Conservation (phyloP, 2,797 vertebrate genomes). For the Numenius phaeopus region DNA sequence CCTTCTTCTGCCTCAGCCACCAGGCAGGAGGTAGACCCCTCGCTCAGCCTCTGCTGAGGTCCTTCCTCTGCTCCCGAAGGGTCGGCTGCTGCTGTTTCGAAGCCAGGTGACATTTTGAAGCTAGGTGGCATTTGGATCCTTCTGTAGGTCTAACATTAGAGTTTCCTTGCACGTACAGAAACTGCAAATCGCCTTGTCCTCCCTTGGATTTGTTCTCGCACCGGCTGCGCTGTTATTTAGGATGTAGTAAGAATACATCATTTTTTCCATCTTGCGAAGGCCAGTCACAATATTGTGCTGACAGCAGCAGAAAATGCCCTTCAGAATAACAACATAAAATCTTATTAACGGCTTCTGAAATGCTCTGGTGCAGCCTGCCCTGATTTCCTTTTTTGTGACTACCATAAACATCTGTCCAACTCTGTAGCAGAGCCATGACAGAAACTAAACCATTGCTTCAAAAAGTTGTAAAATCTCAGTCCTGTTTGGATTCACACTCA, state of each 20-base stretch:
- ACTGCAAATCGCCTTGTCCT: not conserved
- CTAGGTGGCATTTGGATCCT: not conserved
- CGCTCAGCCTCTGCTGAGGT: not conserved
- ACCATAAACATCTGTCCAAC: not conserved
- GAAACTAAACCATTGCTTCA: not conserved
- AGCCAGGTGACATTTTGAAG: constrained; percentile 11
- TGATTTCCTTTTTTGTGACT: constrained; percentile 1
- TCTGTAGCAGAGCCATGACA: not conserved
- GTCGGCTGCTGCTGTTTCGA: not conserved
- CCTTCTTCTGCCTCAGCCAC: not conserved
- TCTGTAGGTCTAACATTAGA: not conserved
- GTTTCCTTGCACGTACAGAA: not conserved
- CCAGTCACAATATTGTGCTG: constrained; percentile 40
- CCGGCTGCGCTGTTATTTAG: not conserved
- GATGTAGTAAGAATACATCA: not conserved
- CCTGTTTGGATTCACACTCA: not conserved
- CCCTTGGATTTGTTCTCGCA: not conserved
- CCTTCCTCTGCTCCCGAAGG: not conserved
- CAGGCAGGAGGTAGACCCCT: fast-evolving
- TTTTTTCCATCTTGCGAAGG: constrained; percentile 29
- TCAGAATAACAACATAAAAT: constrained; percentile 45
- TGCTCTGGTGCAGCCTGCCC: not conserved
- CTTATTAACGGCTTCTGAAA: constrained; percentile 44
- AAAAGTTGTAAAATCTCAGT: not conserved
- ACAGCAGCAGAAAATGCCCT: constrained; percentile 55